A percentile compares a stretch with the other conserved stretches of the same genome.
These are phyloP conservation scores for Peromyscus nudipes DNA, from an alignment of 2,797 vertebrate genomes.

Conservation along the genomic window DNA sequence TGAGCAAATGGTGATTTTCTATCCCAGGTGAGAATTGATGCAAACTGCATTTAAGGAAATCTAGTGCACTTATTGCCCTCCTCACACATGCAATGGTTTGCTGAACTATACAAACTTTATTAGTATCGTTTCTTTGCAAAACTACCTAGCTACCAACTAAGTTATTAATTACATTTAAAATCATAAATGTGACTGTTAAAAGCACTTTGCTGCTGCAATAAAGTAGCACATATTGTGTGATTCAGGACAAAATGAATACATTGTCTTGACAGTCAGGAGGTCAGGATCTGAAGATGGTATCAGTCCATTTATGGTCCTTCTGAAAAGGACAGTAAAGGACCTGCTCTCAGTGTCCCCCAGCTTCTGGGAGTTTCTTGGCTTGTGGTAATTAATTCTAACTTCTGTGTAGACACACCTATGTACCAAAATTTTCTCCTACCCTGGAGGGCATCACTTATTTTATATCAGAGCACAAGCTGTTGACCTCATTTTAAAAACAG, in stretches of 20 bases:
- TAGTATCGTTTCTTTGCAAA: conserved; percentile 8
- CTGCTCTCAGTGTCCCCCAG: background rate
- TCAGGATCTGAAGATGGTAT: background rate
- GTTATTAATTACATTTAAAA: background rate
- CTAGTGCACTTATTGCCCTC: conserved; percentile 1
- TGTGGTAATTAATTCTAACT: background rate
- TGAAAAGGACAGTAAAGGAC: background rate
- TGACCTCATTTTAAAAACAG: background rate
- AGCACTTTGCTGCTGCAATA: background rate
- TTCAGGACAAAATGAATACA: background rate
- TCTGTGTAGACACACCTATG: background rate
- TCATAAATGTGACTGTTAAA: background rate
- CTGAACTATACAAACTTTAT: background rate
- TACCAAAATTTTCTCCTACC: background rate
- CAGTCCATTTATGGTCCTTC: accelerated
- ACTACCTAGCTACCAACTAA: background rate
- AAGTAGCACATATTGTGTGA: background rate
- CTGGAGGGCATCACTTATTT: background rate
- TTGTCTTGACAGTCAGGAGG: no score
- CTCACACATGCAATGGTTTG: background rate
- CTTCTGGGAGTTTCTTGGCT: background rate
- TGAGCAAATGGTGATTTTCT: conserved; percentile 74
- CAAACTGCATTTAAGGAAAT: conserved; percentile 10
- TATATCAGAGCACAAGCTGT: accelerated
- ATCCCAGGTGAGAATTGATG: conserved; percentile 26